Evolutionary conservation across 2,113 vertebrate genomes (phyloP).

Genomic region (Gallinago jamesoni): DNA sequence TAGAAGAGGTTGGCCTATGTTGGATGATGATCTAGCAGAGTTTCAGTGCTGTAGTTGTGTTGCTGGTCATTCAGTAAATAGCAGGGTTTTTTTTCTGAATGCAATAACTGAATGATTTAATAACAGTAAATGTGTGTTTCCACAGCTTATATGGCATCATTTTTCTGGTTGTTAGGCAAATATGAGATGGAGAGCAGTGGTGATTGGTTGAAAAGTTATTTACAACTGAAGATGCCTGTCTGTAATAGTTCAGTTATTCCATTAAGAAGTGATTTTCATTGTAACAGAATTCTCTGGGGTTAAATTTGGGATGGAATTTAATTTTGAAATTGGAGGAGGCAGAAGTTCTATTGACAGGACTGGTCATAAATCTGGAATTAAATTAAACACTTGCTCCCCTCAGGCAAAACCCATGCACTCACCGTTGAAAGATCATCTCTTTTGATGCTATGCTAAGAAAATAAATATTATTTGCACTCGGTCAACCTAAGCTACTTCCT

Average conservation of each 20-base stretch:
- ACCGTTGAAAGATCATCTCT: neutral
- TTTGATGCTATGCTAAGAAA: neutral
- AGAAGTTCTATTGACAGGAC: constrained; percentile 3
- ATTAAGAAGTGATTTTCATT: neutral
- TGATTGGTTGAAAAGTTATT: neutral
- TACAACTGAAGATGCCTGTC: neutral
- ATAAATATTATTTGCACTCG: neutral
- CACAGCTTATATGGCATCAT: neutral
- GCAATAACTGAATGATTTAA: neutral
- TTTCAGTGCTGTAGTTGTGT: neutral
- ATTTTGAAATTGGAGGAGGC: neutral
- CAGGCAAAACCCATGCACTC: neutral
- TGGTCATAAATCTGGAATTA: constrained; percentile 29
- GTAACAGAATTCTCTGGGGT: neutral
- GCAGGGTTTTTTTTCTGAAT: neutral
- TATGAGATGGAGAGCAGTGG: neutral
- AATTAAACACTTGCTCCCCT: neutral
- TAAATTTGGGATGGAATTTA: neutral
- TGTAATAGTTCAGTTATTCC: neutral
- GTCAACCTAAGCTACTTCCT: neutral
- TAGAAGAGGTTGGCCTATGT: neutral
- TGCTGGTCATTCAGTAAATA: neutral
- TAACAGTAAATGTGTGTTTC: neutral
- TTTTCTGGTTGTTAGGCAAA: neutral
- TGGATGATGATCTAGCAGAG: neutral